phyloP scores from a whole-genome alignment of 2,888 invertebrate species.

The Aricia artaxerxes region DNA sequence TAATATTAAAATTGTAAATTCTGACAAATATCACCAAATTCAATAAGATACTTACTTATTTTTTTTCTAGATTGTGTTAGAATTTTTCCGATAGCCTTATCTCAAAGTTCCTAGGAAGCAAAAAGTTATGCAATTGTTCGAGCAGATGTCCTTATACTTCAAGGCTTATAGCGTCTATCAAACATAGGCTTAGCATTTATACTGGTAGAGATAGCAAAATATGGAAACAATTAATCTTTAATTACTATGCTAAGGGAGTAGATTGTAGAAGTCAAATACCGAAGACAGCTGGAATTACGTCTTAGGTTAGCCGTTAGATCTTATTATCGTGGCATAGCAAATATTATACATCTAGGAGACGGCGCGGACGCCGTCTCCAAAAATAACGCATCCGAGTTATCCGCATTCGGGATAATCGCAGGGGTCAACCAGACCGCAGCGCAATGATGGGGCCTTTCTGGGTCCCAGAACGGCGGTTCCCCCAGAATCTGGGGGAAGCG shows the following conservation, averaged over 20 bases:
- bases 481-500: conserved; percentile 36
- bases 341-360: too few species aligned
- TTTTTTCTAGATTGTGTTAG: not conserved
- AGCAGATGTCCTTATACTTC: conserved; percentile 19
- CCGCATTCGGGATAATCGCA: conserved; percentile 34
- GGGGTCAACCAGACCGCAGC: conserved; percentile 46
- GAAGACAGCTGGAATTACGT: too few species aligned
- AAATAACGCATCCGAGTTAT: too few species aligned
- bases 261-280: too few species aligned
- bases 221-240: not conserved
- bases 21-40: too few species aligned
- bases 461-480: too few species aligned
- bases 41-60: too few species aligned
- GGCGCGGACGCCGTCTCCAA: too few species aligned
- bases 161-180: conserved; percentile 22
- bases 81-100: not conserved
- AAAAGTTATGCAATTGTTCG: conserved; percentile 6
- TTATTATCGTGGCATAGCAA: too few species aligned
- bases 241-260: too few species aligned
- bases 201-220: conserved; percentile 9
- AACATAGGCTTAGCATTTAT: conserved; percentile 16
- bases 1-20: too few species aligned
- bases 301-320: too few species aligned
- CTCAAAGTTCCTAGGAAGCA: not conserved
- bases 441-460: conserved; percentile 45